A percentile compares a stretch with the other conserved stretches of the same genome.
Evolutionary conservation across 1,140 invertebrate species (phyloP).

Genomic region (Sitodiplosis mosellana): DNA sequence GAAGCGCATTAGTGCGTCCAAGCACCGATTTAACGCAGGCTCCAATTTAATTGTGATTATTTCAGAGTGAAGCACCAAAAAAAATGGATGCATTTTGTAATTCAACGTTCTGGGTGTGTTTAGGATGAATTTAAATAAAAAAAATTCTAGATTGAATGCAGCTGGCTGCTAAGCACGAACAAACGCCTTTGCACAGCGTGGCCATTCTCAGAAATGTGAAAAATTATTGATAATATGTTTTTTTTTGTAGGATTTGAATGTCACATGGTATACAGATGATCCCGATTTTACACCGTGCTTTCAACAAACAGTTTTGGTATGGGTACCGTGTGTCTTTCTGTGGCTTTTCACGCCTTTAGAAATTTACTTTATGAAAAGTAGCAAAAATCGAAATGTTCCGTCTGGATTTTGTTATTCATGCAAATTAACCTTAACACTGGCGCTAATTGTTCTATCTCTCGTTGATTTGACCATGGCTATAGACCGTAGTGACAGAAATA

Average conservation of each 20-base stretch:
- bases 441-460: conserved; percentile 40
- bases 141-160: too few relatives aligned
- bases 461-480: conserved; percentile 41
- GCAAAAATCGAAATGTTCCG: conserved; percentile 58
- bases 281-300: conserved; percentile 78
- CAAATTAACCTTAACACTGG: conserved; percentile 51
- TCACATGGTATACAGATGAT: conserved; percentile 60
- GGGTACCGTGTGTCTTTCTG: conserved; percentile 70
- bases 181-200: too few relatives aligned
- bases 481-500: conserved; percentile 28
- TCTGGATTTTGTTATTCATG: conserved; percentile 59
- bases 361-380: conserved; percentile 54
- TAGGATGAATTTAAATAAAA: not conserved
- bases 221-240: conserved; percentile 5
- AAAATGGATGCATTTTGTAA: not conserved
- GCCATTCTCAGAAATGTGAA: too few relatives aligned
- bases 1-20: not conserved
- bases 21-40: not conserved
- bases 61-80: not conserved
- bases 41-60: conserved; percentile 4
- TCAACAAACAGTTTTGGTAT: conserved; percentile 69
- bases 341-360: conserved; percentile 62
- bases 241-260: conserved; percentile 43
- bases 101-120: not conserved
- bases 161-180: too few relatives aligned